These are phyloP conservation scores for Hoplostethus atlanticus DNA, from an alignment of 2,797 vertebrate species.

Conservation along the genomic window DNA sequence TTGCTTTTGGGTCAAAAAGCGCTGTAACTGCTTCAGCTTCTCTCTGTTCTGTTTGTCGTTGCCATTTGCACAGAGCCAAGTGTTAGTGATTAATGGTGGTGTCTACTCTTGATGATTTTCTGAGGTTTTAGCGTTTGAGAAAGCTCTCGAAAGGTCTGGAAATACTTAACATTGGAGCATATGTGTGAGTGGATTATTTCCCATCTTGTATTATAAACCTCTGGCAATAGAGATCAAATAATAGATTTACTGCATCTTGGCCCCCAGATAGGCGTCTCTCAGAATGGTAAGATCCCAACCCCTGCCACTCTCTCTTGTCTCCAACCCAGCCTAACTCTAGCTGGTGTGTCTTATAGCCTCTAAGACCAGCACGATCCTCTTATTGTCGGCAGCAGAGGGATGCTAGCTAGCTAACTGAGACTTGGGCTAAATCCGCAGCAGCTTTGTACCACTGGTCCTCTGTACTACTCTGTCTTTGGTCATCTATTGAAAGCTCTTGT, in stretches of 20 bases:
- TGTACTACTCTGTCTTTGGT: conserved; percentile 40
- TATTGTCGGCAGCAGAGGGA: conserved; percentile 54
- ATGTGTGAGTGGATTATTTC: neutral
- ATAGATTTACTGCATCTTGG: conserved; percentile 5
- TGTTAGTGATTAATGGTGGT: conserved; percentile 6
- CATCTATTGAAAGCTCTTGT: conserved; percentile 49
- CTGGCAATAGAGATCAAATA: conserved; percentile 9
- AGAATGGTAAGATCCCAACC: conserved; percentile 16
- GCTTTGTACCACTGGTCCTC: conserved; percentile 45
- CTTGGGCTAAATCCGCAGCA: conserved; percentile 49
- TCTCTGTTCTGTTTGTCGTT: neutral
- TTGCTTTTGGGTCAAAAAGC: neutral
- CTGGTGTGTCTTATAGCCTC: conserved; percentile 31
- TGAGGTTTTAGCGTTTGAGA: neutral
- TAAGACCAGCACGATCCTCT: conserved; percentile 53
- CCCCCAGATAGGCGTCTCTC: conserved; percentile 24
- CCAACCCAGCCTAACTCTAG: conserved; percentile 17
- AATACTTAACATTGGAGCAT: neutral
- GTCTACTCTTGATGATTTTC: neutral
- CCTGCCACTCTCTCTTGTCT: conserved; percentile 38
- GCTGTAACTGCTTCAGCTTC: neutral
- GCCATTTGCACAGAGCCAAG: neutral
- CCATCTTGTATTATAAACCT: neutral
- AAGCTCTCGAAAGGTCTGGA: neutral
- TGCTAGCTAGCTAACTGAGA: conserved; percentile 41